phyloP scores from a whole-genome alignment of 2,888 invertebrate species.

The Lasioglossum pauxillum region DNA sequence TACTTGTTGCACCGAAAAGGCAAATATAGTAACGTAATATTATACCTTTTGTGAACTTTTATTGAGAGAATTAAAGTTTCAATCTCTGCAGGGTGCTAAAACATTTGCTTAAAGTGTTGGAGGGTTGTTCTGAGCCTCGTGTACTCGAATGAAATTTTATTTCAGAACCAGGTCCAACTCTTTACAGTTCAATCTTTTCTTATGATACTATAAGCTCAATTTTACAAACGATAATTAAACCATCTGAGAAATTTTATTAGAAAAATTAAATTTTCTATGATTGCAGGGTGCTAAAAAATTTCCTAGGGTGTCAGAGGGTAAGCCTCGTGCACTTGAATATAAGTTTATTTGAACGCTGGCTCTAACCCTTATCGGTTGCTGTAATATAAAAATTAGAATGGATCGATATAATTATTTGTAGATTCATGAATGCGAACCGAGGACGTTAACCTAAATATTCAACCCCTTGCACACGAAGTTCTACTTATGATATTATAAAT shows the following conservation, averaged over 20 bases:
- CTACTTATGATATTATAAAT: neutral
- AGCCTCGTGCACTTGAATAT: neutral
- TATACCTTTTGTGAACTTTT: neutral
- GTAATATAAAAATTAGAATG: neutral
- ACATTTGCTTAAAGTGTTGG: neutral
- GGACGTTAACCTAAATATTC: conserved; percentile 6
- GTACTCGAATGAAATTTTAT: neutral
- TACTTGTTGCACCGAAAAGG: neutral
- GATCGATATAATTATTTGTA: conserved; percentile 6
- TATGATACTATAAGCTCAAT: neutral
- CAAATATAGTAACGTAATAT: neutral
- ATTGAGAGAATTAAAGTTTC: neutral
- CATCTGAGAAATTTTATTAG: neutral
- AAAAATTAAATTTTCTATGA: neutral
- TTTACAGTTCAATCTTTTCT: neutral
- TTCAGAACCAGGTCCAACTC: too few relatives aligned
- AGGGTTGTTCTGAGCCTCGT: neutral
- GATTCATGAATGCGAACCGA: neutral
- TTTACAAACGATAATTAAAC: neutral
- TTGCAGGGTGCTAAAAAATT: neutral
- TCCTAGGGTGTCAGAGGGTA: neutral
- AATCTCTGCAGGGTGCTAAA: neutral
- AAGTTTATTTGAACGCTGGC: neutral
- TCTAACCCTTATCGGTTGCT: neutral
- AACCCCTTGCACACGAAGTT: too few relatives aligned